Evolutionary conservation across 2,113 vertebrate genomes (phyloP).

Genomic region (Elachura formosa): DNA sequence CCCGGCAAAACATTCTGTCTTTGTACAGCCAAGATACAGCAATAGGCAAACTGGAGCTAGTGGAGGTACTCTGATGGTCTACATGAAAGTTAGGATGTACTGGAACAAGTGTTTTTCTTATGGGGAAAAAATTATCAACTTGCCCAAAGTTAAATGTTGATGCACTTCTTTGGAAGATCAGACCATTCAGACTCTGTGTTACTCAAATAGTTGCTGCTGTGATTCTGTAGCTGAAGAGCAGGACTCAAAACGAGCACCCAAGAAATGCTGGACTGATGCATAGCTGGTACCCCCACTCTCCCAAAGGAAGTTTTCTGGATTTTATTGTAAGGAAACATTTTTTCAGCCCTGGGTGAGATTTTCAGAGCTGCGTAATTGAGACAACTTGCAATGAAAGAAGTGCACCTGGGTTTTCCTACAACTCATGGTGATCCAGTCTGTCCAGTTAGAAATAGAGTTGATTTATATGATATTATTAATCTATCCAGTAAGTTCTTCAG

Average conservation of each 20-base stretch:
- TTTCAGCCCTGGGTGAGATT: not conserved
- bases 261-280: not conserved
- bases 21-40: not conserved
- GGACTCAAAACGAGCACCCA: not conserved
- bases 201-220: not conserved
- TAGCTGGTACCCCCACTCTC: fast-evolving
- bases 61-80: not conserved
- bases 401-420: not conserved
- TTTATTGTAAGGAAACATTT: not conserved
- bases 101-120: not conserved
- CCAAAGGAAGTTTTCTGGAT: not conserved
- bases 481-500: not conserved
- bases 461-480: not conserved
- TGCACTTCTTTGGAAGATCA: not conserved
- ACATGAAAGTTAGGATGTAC: not conserved
- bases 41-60: not conserved
- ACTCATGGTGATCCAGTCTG: not conserved
- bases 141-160: not conserved
- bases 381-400: not conserved
- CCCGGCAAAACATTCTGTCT: not conserved
- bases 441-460: not conserved
- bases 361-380: not conserved
- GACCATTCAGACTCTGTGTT: not conserved
- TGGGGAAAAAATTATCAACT: not conserved
- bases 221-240: not conserved